Base-by-base conservation (phyloP, 2,113 vertebrate genomes). In the Nanorana parkeri region DNA sequence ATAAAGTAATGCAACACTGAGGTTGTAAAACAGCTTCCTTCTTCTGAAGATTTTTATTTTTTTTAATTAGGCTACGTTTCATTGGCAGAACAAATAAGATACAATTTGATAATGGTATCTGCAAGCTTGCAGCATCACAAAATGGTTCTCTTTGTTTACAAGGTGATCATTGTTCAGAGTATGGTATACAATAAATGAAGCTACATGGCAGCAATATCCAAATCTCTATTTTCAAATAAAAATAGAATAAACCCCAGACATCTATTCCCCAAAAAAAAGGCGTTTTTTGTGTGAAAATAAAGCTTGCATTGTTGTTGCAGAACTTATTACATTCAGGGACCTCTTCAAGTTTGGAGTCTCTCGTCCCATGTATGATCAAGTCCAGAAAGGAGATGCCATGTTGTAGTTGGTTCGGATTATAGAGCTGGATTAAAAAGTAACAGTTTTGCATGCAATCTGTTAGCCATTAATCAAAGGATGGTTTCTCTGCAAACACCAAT, bases 1-100 rank as follows among this genome's bases (percentile, higher is more conserved):
- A 90, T 92, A 90, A 93, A 95, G 95, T 94, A 89, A 91, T 93
- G 94, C 94, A 94, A 91, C 92, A 92, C 87, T 71, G 5, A 86
- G 89, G 90, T 91, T 91, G 89, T 90, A 89, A 85, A 85, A 88
- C 75, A 75, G 3, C 67, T 85, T 86, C 87, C 84, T 84, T 80
- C 87, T 5, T 19, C 81, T 21, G 80, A 76, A 83, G 71, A 21
- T 41, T 60, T 29, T 54, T 52, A 21, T 63, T 23, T 23, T 66
- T 47, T 29, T 41, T 41, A 29, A 29, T 58, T 41, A 65, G 51
- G 61, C 68, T 63, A 64, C 60, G 47, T 66, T 56, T 67, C 29
- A 32, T 29, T 76, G 72, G 54, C 68, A 63, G 51, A 60, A 60
- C 66, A 69, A 5, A 47, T 20, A 41, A 15, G 21, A 17, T 60